phyloP scores from a whole-genome alignment of 2,797 vertebrate genomes.

The Poeciliopsis paucimaculata region DNA sequence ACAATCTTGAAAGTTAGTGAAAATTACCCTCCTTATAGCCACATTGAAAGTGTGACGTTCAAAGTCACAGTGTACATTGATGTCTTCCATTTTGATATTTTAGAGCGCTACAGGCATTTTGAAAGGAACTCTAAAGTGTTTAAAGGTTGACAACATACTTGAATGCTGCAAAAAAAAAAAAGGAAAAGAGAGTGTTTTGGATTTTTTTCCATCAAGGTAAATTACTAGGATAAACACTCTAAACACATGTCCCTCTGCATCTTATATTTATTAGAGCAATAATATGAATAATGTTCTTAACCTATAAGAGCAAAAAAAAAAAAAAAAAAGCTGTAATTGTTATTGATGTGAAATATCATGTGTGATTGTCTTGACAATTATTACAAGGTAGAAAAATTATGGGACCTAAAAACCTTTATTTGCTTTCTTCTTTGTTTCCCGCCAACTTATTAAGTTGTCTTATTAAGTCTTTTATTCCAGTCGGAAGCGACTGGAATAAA shows the following conservation, averaged over 20 bases:
- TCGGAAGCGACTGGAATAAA: not conserved
- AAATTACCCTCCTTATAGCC: slow-evolving; percentile 54
- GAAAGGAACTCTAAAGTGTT: not conserved
- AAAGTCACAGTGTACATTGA: slow-evolving; percentile 41
- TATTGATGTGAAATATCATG: not conserved
- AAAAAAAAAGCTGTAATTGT: not conserved
- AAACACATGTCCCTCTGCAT: not conserved
- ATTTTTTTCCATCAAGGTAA: not conserved
- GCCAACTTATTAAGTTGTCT: too few species aligned
- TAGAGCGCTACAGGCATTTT: slow-evolving; percentile 17
- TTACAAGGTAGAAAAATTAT: not conserved
- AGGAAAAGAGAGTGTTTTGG: not conserved
- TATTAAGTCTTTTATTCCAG: too few species aligned
- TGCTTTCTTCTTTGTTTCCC: not conserved
- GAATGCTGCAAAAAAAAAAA: not conserved
- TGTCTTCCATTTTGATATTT: slow-evolving; percentile 19
- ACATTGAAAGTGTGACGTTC: slow-evolving; percentile 37
- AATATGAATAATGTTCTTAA: not conserved
- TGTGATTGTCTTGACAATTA: not conserved
- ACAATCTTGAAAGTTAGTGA: slow-evolving; percentile 56
- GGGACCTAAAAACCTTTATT: not conserved
- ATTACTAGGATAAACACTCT: not conserved
- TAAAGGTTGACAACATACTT: not conserved
- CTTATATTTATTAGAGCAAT: not conserved
- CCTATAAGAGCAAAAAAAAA: not conserved